Conservation (phyloP, 2,888 invertebrate species). For the Tiliacea citrago region DNA sequence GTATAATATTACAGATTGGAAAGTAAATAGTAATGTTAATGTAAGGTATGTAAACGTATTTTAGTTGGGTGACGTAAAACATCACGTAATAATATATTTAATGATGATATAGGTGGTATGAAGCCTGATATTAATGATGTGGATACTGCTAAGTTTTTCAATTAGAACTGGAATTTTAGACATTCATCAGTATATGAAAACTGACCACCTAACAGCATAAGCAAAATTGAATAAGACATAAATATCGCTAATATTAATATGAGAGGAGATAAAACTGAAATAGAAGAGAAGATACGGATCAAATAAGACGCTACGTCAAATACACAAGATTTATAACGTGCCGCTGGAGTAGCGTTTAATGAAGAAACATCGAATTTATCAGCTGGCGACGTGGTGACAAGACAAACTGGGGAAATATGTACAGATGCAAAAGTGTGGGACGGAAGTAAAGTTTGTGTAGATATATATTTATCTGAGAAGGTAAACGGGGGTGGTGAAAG, state of each 20-base stretch:
- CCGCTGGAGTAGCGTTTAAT: constrained; percentile 64
- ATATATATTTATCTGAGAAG: constrained; percentile 3
- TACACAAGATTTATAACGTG: constrained; percentile 69
- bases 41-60: background rate
- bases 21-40: constrained; percentile 31
- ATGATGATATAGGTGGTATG: background rate
- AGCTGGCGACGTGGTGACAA: constrained; percentile 65
- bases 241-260: constrained; percentile 60
- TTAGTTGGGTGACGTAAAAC: constrained; percentile 11
- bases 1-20: constrained; percentile 30
- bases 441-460: constrained; percentile 20
- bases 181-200: background rate
- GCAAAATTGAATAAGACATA: constrained; percentile 45
- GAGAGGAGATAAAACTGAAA: constrained; percentile 56
- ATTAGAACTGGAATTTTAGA: background rate
- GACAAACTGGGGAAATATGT: constrained; percentile 55
- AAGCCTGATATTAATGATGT: background rate
- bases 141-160: background rate
- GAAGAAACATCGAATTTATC: constrained; percentile 71
- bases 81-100: background rate
- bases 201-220: background rate
- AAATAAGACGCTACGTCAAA: constrained; percentile 67
- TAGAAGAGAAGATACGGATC: constrained; percentile 64
- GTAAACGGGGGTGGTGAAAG: background rate
- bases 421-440: constrained; percentile 48